A percentile compares a stretch with the other conserved stretches of the same genome.
phyloP scores from a whole-genome alignment of 2,797 vertebrate species.

The Carapus acus region DNA sequence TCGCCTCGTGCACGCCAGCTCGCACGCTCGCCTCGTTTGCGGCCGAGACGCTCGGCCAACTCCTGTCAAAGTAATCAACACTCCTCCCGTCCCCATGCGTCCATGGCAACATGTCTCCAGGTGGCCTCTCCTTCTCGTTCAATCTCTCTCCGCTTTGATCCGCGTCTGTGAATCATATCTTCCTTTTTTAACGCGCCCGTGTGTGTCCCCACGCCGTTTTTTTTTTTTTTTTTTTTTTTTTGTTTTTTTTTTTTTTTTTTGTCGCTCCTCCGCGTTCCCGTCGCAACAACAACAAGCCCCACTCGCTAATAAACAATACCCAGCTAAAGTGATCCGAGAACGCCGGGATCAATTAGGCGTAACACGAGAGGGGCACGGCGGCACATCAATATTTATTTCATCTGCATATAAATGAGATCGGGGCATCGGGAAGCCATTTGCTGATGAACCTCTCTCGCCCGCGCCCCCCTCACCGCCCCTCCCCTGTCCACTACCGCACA shows the following conservation, averaged over 20 bases:
- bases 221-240: too few species aligned
- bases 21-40: slow-evolving; percentile 18
- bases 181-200: too few species aligned
- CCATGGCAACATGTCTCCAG: slow-evolving; percentile 35
- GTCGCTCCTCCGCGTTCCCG: slow-evolving; percentile 17
- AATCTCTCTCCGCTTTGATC: background rate
- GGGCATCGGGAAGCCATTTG: slow-evolving; percentile 59
- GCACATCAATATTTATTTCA: slow-evolving; percentile 71
- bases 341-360: slow-evolving; percentile 57
- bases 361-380: slow-evolving; percentile 43
- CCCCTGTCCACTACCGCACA: slow-evolving; percentile 26
- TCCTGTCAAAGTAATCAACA: slow-evolving; percentile 25
- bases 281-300: slow-evolving; percentile 28
- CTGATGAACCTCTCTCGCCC: slow-evolving; percentile 51
- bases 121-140: background rate
- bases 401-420: slow-evolving; percentile 69
- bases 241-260: slow-evolving; percentile 31
- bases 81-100: slow-evolving; percentile 26
- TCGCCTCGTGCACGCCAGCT: slow-evolving; percentile 3
- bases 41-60: slow-evolving; percentile 6
- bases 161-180: background rate
- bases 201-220: too few species aligned
- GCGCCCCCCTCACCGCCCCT: slow-evolving; percentile 24
- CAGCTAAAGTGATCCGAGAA: slow-evolving; percentile 30
- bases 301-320: slow-evolving; percentile 40